phyloP scores from a whole-genome alignment of 64 coral and sea anemone genomes.

The Dendrophyllia cribrosa region DNA sequence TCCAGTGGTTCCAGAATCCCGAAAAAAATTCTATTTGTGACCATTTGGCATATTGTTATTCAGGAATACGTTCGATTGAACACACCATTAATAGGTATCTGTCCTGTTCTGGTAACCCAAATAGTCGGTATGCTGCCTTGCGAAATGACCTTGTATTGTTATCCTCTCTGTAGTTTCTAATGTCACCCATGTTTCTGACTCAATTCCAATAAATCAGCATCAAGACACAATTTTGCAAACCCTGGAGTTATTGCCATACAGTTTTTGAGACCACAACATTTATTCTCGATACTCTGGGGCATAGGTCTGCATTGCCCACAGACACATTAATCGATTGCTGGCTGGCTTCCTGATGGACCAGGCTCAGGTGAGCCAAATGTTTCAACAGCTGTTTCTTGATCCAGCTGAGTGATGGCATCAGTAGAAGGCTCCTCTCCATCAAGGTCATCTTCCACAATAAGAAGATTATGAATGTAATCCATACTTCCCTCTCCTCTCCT shows the following conservation, averaged over 20 bases:
- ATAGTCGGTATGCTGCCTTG: constrained; percentile 36
- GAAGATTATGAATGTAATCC: constrained; percentile 38
- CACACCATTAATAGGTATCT: no score
- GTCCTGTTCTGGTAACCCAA: not conserved
- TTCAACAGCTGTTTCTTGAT: not conserved
- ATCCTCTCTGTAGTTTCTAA: constrained; percentile 9
- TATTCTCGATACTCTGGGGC: not conserved
- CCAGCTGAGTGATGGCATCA: not conserved
- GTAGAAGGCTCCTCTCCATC: not conserved
- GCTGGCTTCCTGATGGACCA: not conserved
- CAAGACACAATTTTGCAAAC: constrained; percentile 7
- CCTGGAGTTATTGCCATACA: not conserved
- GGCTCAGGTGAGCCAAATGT: not conserved
- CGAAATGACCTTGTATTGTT: not conserved
- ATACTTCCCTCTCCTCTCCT: constrained; percentile 42
- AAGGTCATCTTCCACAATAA: constrained; percentile 58
- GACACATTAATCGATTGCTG: not conserved
- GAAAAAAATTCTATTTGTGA: no score
- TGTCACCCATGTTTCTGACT: not conserved
- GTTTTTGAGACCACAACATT: not conserved
- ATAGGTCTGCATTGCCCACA: not conserved
- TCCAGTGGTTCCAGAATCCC: no score
- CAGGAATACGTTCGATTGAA: no score
- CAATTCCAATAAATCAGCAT: constrained; percentile 5
- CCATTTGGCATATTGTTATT: no score